phyloP scores from a whole-genome alignment of 2,113 vertebrate genomes.

The Cinclus cinclus region DNA sequence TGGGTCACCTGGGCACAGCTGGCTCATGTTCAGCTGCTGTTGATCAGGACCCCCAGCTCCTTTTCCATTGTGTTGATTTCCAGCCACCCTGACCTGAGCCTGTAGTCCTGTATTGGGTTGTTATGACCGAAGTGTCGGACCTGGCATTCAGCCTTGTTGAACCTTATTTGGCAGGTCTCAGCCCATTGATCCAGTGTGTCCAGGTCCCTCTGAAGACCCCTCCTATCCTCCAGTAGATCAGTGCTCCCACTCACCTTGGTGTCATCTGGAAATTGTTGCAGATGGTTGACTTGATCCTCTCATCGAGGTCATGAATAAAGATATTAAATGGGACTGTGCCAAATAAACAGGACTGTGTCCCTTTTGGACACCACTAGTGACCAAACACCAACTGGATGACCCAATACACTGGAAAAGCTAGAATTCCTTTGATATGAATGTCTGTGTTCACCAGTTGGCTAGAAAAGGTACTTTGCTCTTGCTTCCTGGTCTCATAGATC shows the following conservation, averaged over 20 bases:
- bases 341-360: background rate
- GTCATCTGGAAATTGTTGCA: background rate
- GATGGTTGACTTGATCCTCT: background rate
- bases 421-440: background rate
- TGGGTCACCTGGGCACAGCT: background rate
- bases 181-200: background rate
- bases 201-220: background rate
- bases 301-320: background rate
- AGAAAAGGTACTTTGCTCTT: background rate
- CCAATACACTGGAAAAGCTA: background rate
- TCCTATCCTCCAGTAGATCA: background rate
- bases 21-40: background rate
- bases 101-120: too few species aligned
- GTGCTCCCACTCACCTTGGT: background rate
- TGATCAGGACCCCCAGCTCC: background rate
- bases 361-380: background rate
- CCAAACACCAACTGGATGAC: background rate
- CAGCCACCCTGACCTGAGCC: background rate
- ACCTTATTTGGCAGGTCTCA: background rate
- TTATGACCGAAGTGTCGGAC: background rate
- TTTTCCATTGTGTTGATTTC: background rate
- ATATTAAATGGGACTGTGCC: background rate
- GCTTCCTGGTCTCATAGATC: background rate
- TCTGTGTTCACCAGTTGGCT: background rate
- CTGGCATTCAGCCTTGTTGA: background rate